Conservation (phyloP, 2,888 invertebrate genomes). For the Orchestes rusci region DNA sequence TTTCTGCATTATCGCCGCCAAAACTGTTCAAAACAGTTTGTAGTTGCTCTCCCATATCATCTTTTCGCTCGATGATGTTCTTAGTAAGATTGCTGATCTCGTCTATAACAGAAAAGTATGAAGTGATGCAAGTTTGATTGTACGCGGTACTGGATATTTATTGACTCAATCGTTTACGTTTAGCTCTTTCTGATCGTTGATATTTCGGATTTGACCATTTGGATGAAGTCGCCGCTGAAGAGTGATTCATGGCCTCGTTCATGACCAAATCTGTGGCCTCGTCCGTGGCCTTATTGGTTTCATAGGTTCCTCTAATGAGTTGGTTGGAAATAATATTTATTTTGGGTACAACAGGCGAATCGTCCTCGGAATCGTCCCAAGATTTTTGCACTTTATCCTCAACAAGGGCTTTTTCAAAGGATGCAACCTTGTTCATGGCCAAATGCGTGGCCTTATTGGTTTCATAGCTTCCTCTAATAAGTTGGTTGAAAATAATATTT, state of each 20-base stretch:
- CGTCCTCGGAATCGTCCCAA: neutral
- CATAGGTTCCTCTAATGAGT: neutral
- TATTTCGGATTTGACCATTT: neutral
- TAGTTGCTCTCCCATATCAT: neutral
- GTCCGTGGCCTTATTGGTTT: too few relatives aligned
- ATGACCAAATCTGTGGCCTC: too few relatives aligned
- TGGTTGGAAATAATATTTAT: neutral
- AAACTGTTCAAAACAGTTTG: neutral
- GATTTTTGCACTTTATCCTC: too few relatives aligned
- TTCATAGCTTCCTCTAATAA: neutral
- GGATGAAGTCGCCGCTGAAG: neutral
- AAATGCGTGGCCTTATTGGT: too few relatives aligned
- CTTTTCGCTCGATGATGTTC: neutral
- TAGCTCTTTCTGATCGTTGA: neutral
- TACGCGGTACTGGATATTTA: neutral
- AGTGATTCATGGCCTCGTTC: neutral
- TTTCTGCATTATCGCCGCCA: neutral
- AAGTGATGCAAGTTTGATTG: neutral
- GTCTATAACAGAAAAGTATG: neutral
- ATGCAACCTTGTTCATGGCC: too few relatives aligned
- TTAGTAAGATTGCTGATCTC: neutral
- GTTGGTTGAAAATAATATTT: neutral
- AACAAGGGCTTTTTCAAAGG: too few relatives aligned
- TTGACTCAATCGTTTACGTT: constrained; percentile 1
- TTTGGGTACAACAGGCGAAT: neutral